phyloP scores from a whole-genome alignment of 2,113 vertebrate genomes.

The Leptocoma aspasia region DNA sequence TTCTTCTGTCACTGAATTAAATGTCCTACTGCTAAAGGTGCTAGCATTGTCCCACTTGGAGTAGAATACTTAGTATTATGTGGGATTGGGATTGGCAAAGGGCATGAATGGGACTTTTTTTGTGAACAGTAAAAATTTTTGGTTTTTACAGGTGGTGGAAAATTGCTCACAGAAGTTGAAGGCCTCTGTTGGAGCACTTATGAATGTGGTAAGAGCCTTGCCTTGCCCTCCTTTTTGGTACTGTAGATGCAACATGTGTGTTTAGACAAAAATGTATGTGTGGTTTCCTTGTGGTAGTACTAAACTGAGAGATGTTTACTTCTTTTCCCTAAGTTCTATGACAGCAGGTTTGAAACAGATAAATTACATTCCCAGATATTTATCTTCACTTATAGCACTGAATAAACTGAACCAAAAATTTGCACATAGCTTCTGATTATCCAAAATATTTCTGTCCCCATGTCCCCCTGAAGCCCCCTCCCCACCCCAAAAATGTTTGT shows the following conservation, averaged over 20 bases:
- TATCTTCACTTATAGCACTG: not conserved
- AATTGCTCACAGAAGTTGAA: not conserved
- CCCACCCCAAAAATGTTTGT: not conserved
- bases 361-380: not conserved
- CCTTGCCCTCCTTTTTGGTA: not conserved
- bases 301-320: not conserved
- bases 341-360: not conserved
- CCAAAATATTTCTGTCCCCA: not conserved
- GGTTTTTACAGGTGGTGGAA: not conserved
- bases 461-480: not conserved
- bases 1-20: not conserved
- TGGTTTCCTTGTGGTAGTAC: not conserved
- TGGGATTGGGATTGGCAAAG: not conserved
- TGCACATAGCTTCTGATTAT: not conserved
- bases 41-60: not conserved
- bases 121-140: not conserved
- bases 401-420: not conserved
- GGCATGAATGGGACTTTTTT: not conserved
- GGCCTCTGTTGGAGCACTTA: fast-evolving
- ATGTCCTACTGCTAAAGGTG: not conserved
- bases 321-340: not conserved
- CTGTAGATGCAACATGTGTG: not conserved
- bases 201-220: not conserved
- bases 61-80: not conserved
- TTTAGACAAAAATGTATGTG: not conserved